Percentiles rank a stretch among this genome's conserved stretches.
Conservation (phyloP, 2,888 invertebrate genomes). For the Tenthredo notha region DNA sequence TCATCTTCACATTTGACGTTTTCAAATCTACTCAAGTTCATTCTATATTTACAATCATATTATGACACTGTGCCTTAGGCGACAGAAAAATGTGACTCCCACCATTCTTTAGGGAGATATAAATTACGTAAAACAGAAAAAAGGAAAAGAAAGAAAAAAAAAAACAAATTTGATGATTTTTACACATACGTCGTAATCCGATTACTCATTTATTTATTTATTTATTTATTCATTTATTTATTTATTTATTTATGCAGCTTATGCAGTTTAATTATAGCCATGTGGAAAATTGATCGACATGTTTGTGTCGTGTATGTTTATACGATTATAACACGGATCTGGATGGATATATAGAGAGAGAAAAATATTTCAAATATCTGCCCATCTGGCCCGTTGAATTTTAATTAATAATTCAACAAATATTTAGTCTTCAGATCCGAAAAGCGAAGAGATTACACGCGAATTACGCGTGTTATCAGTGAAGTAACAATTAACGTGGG, state of each 20-base stretch:
- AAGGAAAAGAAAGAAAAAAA: background rate
- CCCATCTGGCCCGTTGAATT: background rate
- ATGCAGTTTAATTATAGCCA: background rate
- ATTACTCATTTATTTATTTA: too few relatives aligned
- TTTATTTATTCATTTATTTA: too few relatives aligned
- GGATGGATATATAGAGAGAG: background rate
- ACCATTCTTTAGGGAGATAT: background rate
- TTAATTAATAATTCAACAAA: conserved; percentile 14
- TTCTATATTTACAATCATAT: background rate
- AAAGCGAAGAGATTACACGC: background rate
- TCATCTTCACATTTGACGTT: background rate
- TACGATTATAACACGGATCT: background rate
- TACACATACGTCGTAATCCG: background rate
- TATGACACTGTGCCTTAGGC: background rate
- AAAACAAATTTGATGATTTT: background rate
- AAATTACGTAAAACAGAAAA: background rate
- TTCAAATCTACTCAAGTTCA: background rate
- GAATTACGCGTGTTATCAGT: conserved; percentile 6
- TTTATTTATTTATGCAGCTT: background rate
- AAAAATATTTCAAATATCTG: background rate
- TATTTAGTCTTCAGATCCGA: background rate
- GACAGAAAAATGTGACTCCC: background rate
- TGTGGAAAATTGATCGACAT: background rate
- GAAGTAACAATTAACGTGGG: background rate
- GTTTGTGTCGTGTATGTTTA: background rate